Evolutionary conservation across 1,140 invertebrate species (phyloP), one percentile per base, ranked within the genome.

Genomic region (Neodiprion virginianus): DNA sequence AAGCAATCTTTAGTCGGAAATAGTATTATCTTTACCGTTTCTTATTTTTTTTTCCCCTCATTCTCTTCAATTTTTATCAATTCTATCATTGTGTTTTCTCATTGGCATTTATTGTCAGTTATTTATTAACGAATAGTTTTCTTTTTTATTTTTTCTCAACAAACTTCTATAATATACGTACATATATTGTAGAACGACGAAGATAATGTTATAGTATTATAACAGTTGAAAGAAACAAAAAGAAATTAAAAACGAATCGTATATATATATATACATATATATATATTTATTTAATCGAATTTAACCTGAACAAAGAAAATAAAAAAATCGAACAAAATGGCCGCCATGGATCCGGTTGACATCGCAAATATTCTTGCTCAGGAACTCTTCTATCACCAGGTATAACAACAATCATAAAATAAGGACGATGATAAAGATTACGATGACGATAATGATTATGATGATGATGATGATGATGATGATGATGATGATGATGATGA

Each of bases 351-450:
- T 89, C 92, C 93, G 79, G 91, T 92, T 88, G 94, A 95, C 89
- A 93, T 95, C 85, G 93, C 93, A 75, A 94, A 92, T 88, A 93
- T 95, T 86, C 90, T 95, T 79, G 93, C 93, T 80, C 94, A 93
- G 86, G 94, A 95, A 90, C 90, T 95, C 86, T 93, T 93, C 87
- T 94, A 92, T 89, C 93, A 95, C 82, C 91, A 92, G 93, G 93
- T 94, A 93, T 78, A 76, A 74, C 53, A 8, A 9, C n/a, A 40
- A 40, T 40, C 5, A 40, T 40, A 40, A 40, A 40, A 40, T 40
- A 40, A 1, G 28, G 28, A 40, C 28, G 28, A 5, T 40, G 5
- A 40, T 40, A 40, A 40, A 40, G 28, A 40, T 40, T 40, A 40
- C 28, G 28, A 40, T 5, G 28, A 40, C 28, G 28, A 40, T 5